Evolutionary conservation across 2,113 vertebrate species (phyloP), one percentile per base, ranked within the genome.

Genomic region (Fulica atra): DNA sequence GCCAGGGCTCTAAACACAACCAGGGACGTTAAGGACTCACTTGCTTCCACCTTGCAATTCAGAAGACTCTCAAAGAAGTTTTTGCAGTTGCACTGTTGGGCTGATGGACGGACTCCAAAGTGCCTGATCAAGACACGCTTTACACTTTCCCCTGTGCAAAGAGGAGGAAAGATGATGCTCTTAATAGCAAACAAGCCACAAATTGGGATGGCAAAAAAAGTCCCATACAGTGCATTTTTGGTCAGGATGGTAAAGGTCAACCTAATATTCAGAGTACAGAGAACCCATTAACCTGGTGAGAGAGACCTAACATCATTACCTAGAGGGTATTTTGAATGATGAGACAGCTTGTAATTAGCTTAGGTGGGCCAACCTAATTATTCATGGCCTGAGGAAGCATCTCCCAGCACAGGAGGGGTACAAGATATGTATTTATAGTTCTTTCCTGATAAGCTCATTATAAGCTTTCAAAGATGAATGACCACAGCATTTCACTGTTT

Each of bases 401-500:
- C 56, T 92, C 77, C 51, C 56, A 36, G 8, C 46, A 19, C 33
- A 95, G 83, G 78, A 88, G 59, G 48, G 85, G 82, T 69, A 88
- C 36, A 82, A 93, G 84, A 71, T 70, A 79, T 69, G 82, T 92
- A 97, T 95, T 94, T 93, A 95, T 48, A 89, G 81, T 73, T 93
- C 95, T 95, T 95, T 93, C 54, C 66, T 2, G 18, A 94, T 92
- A 96, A 95, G 94, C 71, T 93, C 81, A 91, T 97, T 91, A 95
- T 35, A 94, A 96, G 86, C 81, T 96, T 96, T 90, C 96, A 95
- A 89, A 96, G 86, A 96, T 71, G 88, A 95, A 94, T 35, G 89
- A 86, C 88, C 64, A 64, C 61, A 85, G 78, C 74, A 60, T 66
- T 92, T 60, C 87, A 86, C 73, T 82, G 81, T 57, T 95, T 89